A percentile compares a stretch with the other conserved stretches of the same genome.
Conservation (phyloP, 2,113 vertebrate genomes). For the Sula dactylatra region DNA sequence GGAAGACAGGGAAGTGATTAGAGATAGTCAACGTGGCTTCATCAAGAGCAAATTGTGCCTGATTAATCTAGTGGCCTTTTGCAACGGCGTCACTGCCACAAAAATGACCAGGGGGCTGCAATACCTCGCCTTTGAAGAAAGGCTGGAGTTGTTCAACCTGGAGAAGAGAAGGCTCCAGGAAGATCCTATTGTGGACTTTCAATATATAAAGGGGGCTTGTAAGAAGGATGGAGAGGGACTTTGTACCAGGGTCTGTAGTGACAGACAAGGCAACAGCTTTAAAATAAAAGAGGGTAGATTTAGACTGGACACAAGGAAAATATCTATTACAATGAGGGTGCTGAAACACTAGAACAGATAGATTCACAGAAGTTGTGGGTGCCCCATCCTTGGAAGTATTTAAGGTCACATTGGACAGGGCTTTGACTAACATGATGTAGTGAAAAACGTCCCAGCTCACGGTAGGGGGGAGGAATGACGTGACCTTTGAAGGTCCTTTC, state of each 20-base stretch:
- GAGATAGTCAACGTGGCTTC: neutral
- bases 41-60: neutral
- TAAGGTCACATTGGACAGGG: accelerated
- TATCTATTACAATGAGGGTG: neutral
- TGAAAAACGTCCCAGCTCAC: neutral
- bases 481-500: neutral
- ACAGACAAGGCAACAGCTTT: neutral
- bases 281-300: neutral
- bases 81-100: neutral
- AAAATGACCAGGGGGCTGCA: neutral
- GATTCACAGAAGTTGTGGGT: neutral
- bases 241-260: neutral
- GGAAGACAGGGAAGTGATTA: neutral
- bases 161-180: neutral
- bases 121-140: neutral
- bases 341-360: neutral
- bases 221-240: neutral
- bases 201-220: neutral
- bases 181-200: neutral
- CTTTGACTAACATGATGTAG: neutral
- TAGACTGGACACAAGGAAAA: neutral
- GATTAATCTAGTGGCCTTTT: neutral
- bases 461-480: neutral
- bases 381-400: accelerated
- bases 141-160: neutral